Evolutionary conservation across 2,797 vertebrate genomes (phyloP), one percentile per base, ranked within the genome.

Genomic region (Glyptemys insculpta): DNA sequence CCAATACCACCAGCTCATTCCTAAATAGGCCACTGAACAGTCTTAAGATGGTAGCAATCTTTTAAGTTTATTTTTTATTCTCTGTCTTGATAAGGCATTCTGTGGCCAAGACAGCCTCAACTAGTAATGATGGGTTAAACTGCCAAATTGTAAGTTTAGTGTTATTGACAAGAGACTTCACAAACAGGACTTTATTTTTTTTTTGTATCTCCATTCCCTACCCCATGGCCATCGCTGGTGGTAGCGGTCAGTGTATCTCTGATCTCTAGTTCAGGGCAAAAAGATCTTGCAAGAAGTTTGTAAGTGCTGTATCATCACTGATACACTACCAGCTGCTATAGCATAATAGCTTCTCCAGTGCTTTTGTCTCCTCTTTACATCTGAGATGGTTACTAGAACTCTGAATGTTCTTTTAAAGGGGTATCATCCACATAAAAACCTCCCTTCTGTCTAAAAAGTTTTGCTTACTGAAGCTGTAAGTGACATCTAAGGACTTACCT

Each of bases 381-480:
- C 83, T 90, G 74, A 31, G 62, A 84, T 85, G 29, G 41, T 81
- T 15, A 7, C 12, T 79, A 53, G 59, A 91, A 53, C 76, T n/a
- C 47, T 62, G 0, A 89, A 91, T 94, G 56, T 92, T 65, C 15
- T n/a, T 15, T 91, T 31, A 82, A 91, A 79, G 50, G 14, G 76
- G 81, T 29, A 56, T 23, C 56, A 21, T 57, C 88, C 44, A n/a
- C 59, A 25, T 80, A 12, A n/a, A 81, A 31, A 56, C 12, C 37
- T 44, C 37, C 68, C 37, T 74, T 41, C 29, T 92, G 62, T 34
- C 29, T 90, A 76, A 65, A 82, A 92, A 34, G 12, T 85, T 92
- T 96, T 86, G 21, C 79, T 91, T 74, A 94, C 72, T 96, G 81
- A 88, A 34, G 86, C 27, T n/a, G 3, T 92, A 93, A 89, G 68